Percentiles rank a stretch among this genome's conserved stretches.
phyloP scores from a whole-genome alignment of 1,140 invertebrate genomes.

The Drosophila pallidifrons region DNA sequence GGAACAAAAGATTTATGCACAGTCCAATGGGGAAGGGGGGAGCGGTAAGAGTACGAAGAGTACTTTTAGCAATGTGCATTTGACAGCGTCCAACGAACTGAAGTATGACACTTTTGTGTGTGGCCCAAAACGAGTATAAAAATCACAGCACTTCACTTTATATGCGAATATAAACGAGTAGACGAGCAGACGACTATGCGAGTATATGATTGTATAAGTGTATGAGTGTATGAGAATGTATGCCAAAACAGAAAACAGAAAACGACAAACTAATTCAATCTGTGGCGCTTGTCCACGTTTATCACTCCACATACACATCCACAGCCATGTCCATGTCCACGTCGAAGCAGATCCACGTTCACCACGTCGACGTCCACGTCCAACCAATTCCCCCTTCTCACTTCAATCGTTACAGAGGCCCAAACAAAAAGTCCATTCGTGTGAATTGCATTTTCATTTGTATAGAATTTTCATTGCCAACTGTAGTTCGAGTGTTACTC shows the following conservation, averaged over 20 bases:
- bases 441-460: conserved; percentile 82
- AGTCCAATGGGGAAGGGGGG: neutral
- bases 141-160: conserved; percentile 45
- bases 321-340: conserved; percentile 6
- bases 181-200: conserved; percentile 1
- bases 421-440: conserved; percentile 70
- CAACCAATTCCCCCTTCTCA: conserved; percentile 26
- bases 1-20: conserved; percentile 73
- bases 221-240: conserved; percentile 7
- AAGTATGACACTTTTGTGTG: conserved; percentile 51
- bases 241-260: conserved; percentile 51
- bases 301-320: conserved; percentile 44
- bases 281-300: conserved; percentile 71
- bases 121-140: conserved; percentile 33
- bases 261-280: conserved; percentile 80
- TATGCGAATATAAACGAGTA: conserved; percentile 7
- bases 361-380: conserved; percentile 4
- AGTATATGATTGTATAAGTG: conserved; percentile 4
- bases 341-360: neutral
- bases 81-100: conserved; percentile 62
- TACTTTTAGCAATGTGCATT: conserved; percentile 65
- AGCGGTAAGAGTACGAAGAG: neutral
- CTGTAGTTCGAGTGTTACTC: conserved; percentile 36
- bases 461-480: conserved; percentile 79
- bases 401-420: conserved; percentile 16